Evolutionary conservation across 2,888 invertebrate species (phyloP).

Genomic region (Glaucopsyche alexis): DNA sequence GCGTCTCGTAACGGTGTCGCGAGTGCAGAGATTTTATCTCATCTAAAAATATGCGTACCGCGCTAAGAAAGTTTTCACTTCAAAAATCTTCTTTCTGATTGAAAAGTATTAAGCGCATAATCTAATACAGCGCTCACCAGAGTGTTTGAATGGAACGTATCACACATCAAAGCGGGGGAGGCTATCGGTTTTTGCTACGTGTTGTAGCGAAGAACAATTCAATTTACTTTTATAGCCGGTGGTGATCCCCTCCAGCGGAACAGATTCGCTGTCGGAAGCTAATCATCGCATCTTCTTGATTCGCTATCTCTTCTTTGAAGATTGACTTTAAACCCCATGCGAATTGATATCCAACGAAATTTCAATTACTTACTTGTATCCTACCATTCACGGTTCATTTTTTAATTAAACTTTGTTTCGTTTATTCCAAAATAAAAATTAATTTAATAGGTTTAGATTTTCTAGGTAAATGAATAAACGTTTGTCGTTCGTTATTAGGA

Average conservation of each 20-base stretch:
- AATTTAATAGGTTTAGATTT: neutral
- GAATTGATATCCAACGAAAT: conserved; percentile 29
- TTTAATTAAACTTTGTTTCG: neutral
- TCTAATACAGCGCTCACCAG: neutral
- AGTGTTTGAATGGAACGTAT: conserved; percentile 17
- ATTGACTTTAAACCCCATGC: conserved; percentile 39
- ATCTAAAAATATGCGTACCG: too few relatives aligned
- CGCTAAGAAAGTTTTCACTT: too few relatives aligned
- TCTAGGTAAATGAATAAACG: neutral
- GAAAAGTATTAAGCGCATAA: neutral
- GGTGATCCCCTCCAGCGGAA: conserved; percentile 66
- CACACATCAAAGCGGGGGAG: conserved; percentile 26
- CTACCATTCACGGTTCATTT: neutral
- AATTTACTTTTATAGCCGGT: conserved; percentile 75
- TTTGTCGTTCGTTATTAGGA: too few relatives aligned
- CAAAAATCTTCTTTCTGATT: neutral
- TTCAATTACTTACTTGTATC: conserved; percentile 27
- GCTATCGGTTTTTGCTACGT: conserved; percentile 27
- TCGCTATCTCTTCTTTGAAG: conserved; percentile 51
- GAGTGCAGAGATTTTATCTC: too few relatives aligned
- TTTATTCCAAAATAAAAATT: neutral
- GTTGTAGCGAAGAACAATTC: conserved; percentile 60
- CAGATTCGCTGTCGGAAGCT: conserved; percentile 60
- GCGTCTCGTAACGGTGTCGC: too few relatives aligned
- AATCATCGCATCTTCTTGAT: conserved; percentile 67